phyloP scores from a whole-genome alignment of 2,888 invertebrate species.

The Ormyrus pomaceus region DNA sequence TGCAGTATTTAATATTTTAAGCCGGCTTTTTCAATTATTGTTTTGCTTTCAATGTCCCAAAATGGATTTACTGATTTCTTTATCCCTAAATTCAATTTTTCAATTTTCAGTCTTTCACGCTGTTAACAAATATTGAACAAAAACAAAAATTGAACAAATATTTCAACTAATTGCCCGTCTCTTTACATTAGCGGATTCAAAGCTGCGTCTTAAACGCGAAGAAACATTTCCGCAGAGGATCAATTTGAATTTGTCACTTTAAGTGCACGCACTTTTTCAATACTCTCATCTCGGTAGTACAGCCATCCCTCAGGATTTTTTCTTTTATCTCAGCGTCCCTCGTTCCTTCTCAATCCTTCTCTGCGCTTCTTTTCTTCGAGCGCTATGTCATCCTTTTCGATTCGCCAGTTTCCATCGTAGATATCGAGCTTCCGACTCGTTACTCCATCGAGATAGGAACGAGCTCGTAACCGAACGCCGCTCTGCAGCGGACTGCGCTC shows the following conservation, averaged over 20 bases:
- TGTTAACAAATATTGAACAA: too few species aligned
- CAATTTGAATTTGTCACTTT: slow-evolving; percentile 3
- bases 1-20: too few species aligned
- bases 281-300: not conserved
- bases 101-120: too few species aligned
- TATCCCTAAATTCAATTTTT: too few species aligned
- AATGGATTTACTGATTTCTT: too few species aligned
- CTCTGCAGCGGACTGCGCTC: not conserved
- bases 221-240: not conserved
- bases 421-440: slow-evolving; percentile 57
- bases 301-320: slow-evolving; percentile 15
- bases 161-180: too few species aligned
- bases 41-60: too few species aligned
- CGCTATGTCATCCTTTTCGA: slow-evolving; percentile 50
- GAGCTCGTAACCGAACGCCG: slow-evolving; percentile 36
- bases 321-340: slow-evolving; percentile 19
- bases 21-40: too few species aligned
- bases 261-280: slow-evolving; percentile 27
- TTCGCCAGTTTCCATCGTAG: slow-evolving; percentile 52
- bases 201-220: not conserved
- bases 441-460: slow-evolving; percentile 53
- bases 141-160: too few species aligned
- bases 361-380: slow-evolving; percentile 32
- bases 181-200: too few species aligned
- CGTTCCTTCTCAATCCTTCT: slow-evolving; percentile 29